Percentiles rank a stretch among this genome's conserved stretches.
phyloP scores from a whole-genome alignment of 2,113 vertebrate genomes.

The Spermophilus dauricus region DNA sequence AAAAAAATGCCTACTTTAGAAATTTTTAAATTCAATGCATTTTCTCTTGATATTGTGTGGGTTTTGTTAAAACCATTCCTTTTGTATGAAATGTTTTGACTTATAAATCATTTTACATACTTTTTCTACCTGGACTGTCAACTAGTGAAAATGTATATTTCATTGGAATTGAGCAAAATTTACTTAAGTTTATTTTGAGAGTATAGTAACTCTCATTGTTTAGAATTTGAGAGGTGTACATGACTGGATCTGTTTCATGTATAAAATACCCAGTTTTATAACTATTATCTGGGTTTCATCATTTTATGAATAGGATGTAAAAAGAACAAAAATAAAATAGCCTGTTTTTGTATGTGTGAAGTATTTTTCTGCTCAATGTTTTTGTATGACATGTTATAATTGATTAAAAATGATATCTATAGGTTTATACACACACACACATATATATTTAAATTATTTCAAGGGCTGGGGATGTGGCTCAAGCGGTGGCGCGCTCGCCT shows the following conservation, averaged over 20 bases:
- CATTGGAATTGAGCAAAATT: constrained; percentile 62
- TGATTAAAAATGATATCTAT: too few species aligned
- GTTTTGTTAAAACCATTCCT: constrained; percentile 34
- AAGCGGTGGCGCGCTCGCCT: too few species aligned
- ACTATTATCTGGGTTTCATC: constrained; percentile 75
- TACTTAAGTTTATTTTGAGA: constrained; percentile 76
- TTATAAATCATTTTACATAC: constrained; percentile 53
- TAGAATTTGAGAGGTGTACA: constrained; percentile 43
- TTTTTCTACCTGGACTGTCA: constrained; percentile 62
- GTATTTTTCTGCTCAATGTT: too few species aligned
- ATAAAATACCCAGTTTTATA: constrained; percentile 75
- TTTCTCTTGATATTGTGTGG: constrained; percentile 62
- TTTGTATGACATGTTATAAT: too few species aligned
- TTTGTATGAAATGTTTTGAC: constrained; percentile 74
- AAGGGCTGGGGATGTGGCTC: too few species aligned
- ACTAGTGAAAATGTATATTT: constrained; percentile 63
- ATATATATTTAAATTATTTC: too few species aligned
- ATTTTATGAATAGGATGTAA: constrained; percentile 59
- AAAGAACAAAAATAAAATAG: too few species aligned
- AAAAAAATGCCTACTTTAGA: constrained; percentile 32
- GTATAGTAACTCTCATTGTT: constrained; percentile 1
- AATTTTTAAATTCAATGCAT: constrained; percentile 69
- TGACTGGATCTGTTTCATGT: constrained; percentile 65
- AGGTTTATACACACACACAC: too few species aligned
- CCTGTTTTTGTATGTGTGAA: too few species aligned